Conservation (phyloP, 2,888 invertebrate genomes). For the Lordiphosa andalusiaca region DNA sequence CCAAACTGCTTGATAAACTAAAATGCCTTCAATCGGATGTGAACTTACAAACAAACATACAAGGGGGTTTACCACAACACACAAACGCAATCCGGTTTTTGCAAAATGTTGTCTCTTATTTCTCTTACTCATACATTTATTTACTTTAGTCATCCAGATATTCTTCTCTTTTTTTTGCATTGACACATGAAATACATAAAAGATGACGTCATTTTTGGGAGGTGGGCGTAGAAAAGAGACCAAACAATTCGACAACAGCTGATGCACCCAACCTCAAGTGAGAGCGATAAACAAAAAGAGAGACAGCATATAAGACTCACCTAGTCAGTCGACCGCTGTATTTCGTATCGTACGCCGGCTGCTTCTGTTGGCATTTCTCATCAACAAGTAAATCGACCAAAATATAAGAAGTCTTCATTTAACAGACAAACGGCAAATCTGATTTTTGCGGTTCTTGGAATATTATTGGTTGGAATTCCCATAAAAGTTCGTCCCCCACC, state of each 20-base stretch:
- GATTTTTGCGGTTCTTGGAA: slow-evolving; percentile 11
- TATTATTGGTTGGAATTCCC: slow-evolving; percentile 14
- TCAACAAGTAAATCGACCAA: slow-evolving; percentile 20
- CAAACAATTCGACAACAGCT: slow-evolving; percentile 10
- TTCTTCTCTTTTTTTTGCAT: slow-evolving; percentile 23
- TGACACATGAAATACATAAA: slow-evolving; percentile 25
- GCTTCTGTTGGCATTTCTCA: slow-evolving; percentile 28
- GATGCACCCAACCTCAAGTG: slow-evolving; percentile 8
- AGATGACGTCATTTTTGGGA: slow-evolving; percentile 50
- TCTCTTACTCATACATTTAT: neutral
- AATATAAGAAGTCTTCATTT: neutral
- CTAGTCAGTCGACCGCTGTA: slow-evolving; percentile 37
- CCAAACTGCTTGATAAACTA: slow-evolving; percentile 3
- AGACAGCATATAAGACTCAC: slow-evolving; percentile 20
- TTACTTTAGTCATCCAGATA: slow-evolving; percentile 20
- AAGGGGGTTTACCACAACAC: slow-evolving; percentile 20
- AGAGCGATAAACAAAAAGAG: slow-evolving; percentile 21
- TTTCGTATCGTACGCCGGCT: slow-evolving; percentile 30
- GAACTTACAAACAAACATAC: too few relatives aligned
- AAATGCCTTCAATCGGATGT: neutral
- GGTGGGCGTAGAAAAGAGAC: slow-evolving; percentile 7
- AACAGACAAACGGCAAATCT: slow-evolving; percentile 1
- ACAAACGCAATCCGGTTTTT: slow-evolving; percentile 13
- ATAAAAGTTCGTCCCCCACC: neutral
- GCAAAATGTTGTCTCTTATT: neutral